These are phyloP conservation scores for Peromyscus polionotus DNA, from an alignment of 2,113 vertebrate genomes.

Conservation along the genomic window DNA sequence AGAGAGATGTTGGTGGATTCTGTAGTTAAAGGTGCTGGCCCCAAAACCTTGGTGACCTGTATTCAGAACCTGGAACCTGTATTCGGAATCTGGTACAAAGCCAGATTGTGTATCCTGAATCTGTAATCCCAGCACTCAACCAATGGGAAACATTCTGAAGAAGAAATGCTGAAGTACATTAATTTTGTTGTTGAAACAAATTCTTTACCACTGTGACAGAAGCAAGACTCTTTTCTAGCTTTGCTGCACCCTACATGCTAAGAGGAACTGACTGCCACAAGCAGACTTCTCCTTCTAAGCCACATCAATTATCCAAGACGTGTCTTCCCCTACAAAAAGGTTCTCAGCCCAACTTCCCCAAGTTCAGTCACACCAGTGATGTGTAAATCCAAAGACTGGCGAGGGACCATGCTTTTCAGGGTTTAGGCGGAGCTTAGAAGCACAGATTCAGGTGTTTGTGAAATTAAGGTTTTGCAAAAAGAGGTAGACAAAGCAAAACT, in stretches of 20 bases:
- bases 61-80: background rate
- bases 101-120: background rate
- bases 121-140: background rate
- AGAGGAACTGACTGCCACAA: background rate
- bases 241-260: background rate
- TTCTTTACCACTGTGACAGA: background rate
- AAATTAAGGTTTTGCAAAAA: background rate
- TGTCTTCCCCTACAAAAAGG: background rate
- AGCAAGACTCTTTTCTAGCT: background rate
- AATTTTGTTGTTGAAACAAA: background rate
- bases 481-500: background rate
- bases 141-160: background rate
- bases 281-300: background rate
- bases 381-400: background rate
- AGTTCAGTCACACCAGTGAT: background rate
- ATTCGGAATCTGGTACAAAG: background rate
- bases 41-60: background rate
- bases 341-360: too few species aligned
- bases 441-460: background rate
- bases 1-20: background rate
- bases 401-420: background rate
- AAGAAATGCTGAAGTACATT: background rate
- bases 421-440: background rate
- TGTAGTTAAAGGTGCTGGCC: background rate
- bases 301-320: background rate